Evolutionary conservation across 2,797 vertebrate genomes (phyloP), one percentile per base, ranked within the genome.

Genomic region (Epinephelus coioides): DNA sequence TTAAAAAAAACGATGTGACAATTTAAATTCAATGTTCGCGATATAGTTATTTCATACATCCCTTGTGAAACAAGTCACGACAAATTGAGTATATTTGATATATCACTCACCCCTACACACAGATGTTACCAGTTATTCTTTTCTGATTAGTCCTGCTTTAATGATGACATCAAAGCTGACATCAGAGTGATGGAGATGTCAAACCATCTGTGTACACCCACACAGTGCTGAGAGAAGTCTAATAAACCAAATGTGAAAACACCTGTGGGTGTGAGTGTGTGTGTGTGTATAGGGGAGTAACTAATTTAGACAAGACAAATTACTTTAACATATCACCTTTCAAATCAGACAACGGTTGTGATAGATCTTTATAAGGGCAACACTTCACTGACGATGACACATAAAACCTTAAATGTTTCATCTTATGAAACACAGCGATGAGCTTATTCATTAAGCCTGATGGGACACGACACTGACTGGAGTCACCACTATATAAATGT

Each of bases 371-470:
- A 73, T 59, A 0, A 18, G 9, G 14, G 43, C 61, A 38, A 38
- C 70, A 65, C 49, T 55, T 13, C 38, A 47, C 15, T 34, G 40
- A 43, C 3, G 3, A 47, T 6, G 9, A 70, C 34, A 47, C 50
- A 56, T 8, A 18, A n/a, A 50, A 68, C 43, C 50, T 66, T 6
- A 68, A 21, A 61, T 0, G 10, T 53, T 78, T 51, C 19, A 71
- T 47, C 21, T 76, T 44, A 54, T 13, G 62, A 85, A 85, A 76
- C 51, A 73, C 55, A 40, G 50, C 51, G 34, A 68, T 53, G 19
- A 76, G 76, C 57, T 79, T 77, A 73, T 72, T 77, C 49, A 72
- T 80, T 78, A 80, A 90, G 68, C 53, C 74, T 51, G 66, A 78
- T 34, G 71, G 43, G 63, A 83, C 53, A 3, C 2, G 8, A 75